Evolutionary conservation across 2,888 invertebrate genomes (phyloP), one percentile per base, ranked within the genome.

Genomic region (Serripes groenlandicus): DNA sequence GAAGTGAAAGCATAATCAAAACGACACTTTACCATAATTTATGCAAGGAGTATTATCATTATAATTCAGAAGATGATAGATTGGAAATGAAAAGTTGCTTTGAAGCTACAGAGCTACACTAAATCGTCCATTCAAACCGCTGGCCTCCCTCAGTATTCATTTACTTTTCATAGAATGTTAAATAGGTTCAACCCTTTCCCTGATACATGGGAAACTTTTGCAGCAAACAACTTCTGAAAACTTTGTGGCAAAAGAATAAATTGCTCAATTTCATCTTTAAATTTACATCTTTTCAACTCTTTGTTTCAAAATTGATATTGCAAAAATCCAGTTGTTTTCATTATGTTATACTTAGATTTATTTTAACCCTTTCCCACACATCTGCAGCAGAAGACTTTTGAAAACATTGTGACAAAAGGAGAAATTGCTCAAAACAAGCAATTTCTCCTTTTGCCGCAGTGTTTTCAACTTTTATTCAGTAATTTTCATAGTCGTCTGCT

Each of bases 61-160:
- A 66, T 66, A 66, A 66, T 66, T 35, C 66, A 66, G 18, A 66
- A 66, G 66, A 66, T 66, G 66, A 66, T 66, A 35, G 66, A 66
- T 66, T 11, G 42, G 35, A 66, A 42, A 66, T 66, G 66, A 66
- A 66, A 66, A 35, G 66, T 66, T 42, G 23, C 66, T 66, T 66
- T 66, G 66, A 66, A 66, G 66, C 56, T 56, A 3, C 23, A 56
- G 56, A 21, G 56, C 23, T 56, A 56, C 56, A 56, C 23, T 66
- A 66, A 66, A 66, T 66, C 66, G 21, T 37, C 42, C 18, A 66
- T 66, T 66, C 66, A 66, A 32, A 18, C 35, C 18, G 26, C 18
- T 4, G 28, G 66, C 37, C 66, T 66, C 66, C 66, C 66, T n/a
- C 26, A 35, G 42, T 42, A 42, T 66, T 66, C 66, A 66, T 66